Base-by-base conservation (phyloP, 2,113 vertebrate genomes). In the Amphilophus citrinellus region DNA sequence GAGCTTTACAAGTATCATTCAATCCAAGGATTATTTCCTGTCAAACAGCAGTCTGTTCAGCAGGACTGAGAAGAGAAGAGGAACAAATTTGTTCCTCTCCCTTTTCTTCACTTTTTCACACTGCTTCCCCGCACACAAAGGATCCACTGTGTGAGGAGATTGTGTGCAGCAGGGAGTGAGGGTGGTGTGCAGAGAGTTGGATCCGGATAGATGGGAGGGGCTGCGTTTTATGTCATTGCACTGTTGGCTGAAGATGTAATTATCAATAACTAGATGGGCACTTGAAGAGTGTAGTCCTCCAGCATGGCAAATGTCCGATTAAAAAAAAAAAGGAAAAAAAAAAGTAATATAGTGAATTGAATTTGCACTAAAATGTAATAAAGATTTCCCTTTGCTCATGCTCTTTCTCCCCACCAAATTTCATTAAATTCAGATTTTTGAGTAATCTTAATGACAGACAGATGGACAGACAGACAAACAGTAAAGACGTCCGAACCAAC, bases 141-240 rank as follows among this genome's bases (percentile, higher is more conserved):
- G 86, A 75, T 82, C 86, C 90, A 91, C 90, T 94, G 89, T 94
- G 85, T 84, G 90, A 87, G 76, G 79, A 90, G 88, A 77, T 79
- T 73, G 80, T 90, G 84, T 85, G 87, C 83, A 83, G 82, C 66
- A 76, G 79, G 3, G 84, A 15, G 32, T 24, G 83, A 37, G 68
- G 84, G 79, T 77, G 20, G 37, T 57, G 47, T 57, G 77, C 44
- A 42, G 50, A 57, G 53, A 65, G 68, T 61, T 61, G 56, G 44
- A 73, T 60, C n/a, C 3, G 42, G 27, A 56, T 73, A 32, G n/a
- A 77, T 59, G 60, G 50, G 75, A 61, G 81, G 39, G 77, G 50
- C 61, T 80, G 75, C 8, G 3, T 71, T 82, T 79, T 61, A 84
- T 83, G 60, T 57, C 8, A 32, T 61, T 66, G 81, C 66, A 65